Evolutionary conservation across 2,797 vertebrate genomes (phyloP).

Genomic region (Lates japonicus): DNA sequence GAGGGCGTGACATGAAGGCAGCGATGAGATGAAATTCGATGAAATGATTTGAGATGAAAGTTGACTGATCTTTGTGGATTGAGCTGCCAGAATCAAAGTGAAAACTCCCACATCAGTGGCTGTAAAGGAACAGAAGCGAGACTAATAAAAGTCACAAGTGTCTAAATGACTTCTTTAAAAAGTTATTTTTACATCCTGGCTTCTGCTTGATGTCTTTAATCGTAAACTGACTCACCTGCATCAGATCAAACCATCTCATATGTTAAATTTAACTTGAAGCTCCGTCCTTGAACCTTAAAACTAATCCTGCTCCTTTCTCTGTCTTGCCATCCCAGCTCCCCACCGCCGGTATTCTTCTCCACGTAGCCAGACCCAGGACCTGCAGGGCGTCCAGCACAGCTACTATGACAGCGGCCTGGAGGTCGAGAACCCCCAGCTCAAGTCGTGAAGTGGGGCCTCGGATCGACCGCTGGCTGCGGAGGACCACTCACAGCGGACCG

Average conservation of each 20-base stretch:
- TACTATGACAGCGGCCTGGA: slow-evolving; percentile 98
- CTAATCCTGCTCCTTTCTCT: not conserved
- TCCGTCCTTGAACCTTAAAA: not conserved
- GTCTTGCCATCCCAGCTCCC: slow-evolving; percentile 87
- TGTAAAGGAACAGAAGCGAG: slow-evolving; percentile 20
- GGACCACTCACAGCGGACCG: slow-evolving; percentile 97
- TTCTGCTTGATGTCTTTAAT: slow-evolving; percentile 37
- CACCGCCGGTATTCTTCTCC: slow-evolving; percentile 98
- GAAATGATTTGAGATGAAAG: slow-evolving; percentile 15
- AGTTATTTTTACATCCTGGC: slow-evolving; percentile 48
- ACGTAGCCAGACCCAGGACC: slow-evolving; percentile 96
- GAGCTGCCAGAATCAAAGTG: slow-evolving; percentile 38
- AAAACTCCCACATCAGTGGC: slow-evolving; percentile 23
- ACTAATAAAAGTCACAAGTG: not conserved
- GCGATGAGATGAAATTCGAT: not conserved
- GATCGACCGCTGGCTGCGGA: slow-evolving; percentile 94
- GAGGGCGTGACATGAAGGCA: not conserved
- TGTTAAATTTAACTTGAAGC: slow-evolving; percentile 43
- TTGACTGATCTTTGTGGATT: slow-evolving; percentile 7
- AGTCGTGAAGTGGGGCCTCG: slow-evolving; percentile 95
- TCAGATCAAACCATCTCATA: slow-evolving; percentile 10
- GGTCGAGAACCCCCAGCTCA: slow-evolving; percentile 97
- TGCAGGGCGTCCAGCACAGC: slow-evolving; percentile 96
- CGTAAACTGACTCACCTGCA: slow-evolving; percentile 17
- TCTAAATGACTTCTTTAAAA: slow-evolving; percentile 32